phyloP scores from a whole-genome alignment of 2,888 invertebrate genomes.

The Drosophila cyrtoloma region DNA sequence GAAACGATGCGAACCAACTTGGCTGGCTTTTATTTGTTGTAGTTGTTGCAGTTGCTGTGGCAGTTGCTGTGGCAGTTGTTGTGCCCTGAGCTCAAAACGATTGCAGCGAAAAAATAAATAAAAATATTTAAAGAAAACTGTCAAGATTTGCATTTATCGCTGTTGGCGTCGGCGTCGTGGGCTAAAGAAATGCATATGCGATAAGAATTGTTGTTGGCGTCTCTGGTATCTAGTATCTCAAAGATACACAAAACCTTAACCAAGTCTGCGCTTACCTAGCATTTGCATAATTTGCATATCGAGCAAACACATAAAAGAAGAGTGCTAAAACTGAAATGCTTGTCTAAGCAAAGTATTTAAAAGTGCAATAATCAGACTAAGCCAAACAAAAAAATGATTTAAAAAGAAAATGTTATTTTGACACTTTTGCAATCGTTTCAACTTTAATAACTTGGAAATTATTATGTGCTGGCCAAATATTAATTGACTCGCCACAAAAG shows the following conservation, averaged over 20 bases:
- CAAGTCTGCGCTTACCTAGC: conserved; percentile 53
- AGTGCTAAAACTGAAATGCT: conserved; percentile 26
- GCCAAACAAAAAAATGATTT: conserved; percentile 6
- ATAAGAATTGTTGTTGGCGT: conserved; percentile 54
- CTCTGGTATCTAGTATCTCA: conserved; percentile 52
- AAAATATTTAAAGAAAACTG: conserved; percentile 75
- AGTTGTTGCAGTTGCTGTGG: conserved; percentile 4
- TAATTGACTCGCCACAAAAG: conserved; percentile 60
- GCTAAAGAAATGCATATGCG: conserved; percentile 71
- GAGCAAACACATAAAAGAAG: conserved; percentile 35
- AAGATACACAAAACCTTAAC: conserved; percentile 45
- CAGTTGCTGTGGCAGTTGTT: conserved; percentile 14
- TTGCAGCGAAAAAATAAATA: conserved; percentile 71
- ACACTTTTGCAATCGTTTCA: conserved; percentile 50
- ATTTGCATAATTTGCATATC: conserved; percentile 71
- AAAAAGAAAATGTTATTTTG: conserved; percentile 28
- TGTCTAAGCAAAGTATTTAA: conserved; percentile 22
- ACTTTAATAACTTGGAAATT: conserved; percentile 59
- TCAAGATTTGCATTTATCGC: conserved; percentile 77
- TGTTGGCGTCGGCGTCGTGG: conserved; percentile 50
- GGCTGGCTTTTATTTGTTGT: conserved; percentile 20
- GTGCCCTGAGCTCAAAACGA: conserved; percentile 51
- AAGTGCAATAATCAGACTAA: conserved; percentile 9
- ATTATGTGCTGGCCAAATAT: conserved; percentile 51
- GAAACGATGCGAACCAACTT: conserved; percentile 61